Conservation (phyloP, 2,797 vertebrate species). For the Rhinella marina region DNA sequence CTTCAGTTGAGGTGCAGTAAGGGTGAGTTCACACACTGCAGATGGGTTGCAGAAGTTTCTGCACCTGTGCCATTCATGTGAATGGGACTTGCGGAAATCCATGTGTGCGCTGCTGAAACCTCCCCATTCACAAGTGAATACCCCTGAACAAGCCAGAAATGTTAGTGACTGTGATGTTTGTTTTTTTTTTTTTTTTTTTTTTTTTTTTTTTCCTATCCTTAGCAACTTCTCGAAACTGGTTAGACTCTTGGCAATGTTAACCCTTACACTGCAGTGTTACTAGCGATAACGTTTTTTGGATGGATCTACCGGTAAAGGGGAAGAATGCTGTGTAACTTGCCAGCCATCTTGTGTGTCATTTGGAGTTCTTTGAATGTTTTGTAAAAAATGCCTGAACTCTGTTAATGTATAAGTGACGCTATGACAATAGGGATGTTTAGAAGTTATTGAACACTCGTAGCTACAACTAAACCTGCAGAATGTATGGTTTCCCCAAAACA, state of each 20-base stretch:
- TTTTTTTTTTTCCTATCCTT: slow-evolving; percentile 68
- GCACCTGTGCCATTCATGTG: not conserved
- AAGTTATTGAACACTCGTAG: not conserved
- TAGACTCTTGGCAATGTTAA: not conserved
- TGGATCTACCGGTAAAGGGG: no score
- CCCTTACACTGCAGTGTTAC: not conserved
- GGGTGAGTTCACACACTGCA: not conserved
- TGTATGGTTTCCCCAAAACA: not conserved
- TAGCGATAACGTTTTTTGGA: not conserved
- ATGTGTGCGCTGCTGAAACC: no score
- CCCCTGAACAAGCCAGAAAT: not conserved
- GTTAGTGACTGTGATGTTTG: not conserved
- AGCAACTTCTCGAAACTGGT: not conserved
- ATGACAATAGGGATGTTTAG: not conserved
- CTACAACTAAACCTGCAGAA: not conserved
- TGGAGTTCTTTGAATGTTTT: not conserved
- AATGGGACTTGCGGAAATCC: no score
- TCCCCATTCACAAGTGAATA: not conserved
- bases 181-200: slow-evolving; percentile 63
- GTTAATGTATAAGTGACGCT: not conserved
- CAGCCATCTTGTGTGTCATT: not conserved
- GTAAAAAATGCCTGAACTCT: not conserved
- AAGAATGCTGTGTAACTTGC: not conserved
- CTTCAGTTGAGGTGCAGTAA: not conserved
- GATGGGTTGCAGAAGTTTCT: not conserved